Conservation (phyloP, 2,113 vertebrate genomes). For the Oophaga pumilio region DNA sequence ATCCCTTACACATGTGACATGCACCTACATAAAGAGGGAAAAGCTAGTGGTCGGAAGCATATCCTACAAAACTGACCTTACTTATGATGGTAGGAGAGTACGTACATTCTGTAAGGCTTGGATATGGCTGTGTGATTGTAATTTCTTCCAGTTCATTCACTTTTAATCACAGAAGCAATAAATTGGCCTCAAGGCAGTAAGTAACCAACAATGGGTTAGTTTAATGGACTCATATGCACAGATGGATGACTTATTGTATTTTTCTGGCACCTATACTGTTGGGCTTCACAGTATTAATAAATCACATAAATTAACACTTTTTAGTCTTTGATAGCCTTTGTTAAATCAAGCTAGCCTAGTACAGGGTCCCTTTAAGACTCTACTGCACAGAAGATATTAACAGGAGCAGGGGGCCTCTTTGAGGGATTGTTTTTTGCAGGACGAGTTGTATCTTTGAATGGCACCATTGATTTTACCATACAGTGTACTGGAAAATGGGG, state of each 20-base stretch:
- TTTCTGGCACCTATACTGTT: not conserved
- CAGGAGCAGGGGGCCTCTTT: no score
- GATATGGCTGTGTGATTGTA: not conserved
- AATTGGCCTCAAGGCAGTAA: not conserved
- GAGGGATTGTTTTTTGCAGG: no score
- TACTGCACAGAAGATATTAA: no score
- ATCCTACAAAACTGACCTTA: not conserved
- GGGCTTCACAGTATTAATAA: not conserved
- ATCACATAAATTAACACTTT: not conserved
- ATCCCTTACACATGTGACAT: not conserved
- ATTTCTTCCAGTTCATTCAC: not conserved
- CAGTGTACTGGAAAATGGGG: no score
- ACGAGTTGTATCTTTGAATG: no score
- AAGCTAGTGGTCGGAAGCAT: not conserved
- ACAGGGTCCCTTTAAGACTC: not conserved
- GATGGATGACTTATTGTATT: constrained; percentile 2
- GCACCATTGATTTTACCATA: no score
- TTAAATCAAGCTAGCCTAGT: not conserved
- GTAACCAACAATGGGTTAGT: not conserved
- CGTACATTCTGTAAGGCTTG: not conserved
- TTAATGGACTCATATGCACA: not conserved
- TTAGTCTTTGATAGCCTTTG: not conserved
- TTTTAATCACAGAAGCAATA: not conserved
- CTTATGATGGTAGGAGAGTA: not conserved
- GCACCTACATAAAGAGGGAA: no score